Percentiles rank a stretch among this genome's conserved stretches.
Evolutionary conservation across 2,888 invertebrate genomes (phyloP).

Genomic region (Amitus sp.): DNA sequence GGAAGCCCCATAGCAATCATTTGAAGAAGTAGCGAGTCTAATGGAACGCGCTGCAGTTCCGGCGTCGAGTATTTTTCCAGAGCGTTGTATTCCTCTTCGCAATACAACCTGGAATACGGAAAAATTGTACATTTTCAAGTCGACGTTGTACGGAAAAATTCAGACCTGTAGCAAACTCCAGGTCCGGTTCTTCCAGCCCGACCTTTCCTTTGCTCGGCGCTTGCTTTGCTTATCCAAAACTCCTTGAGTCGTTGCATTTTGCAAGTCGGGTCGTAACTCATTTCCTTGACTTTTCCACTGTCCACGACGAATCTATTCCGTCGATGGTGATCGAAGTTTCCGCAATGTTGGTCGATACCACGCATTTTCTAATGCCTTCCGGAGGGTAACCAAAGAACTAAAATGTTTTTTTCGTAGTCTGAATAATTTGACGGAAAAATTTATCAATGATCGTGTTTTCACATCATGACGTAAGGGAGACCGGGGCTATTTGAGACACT

Average conservation of each 20-base stretch:
- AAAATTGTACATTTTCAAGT: no score
- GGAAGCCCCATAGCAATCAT: constrained; percentile 95
- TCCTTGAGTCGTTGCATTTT: constrained; percentile 93
- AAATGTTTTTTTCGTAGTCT: neutral
- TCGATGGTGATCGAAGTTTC: constrained; percentile 99
- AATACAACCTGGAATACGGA: constrained; percentile 81
- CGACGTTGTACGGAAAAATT: neutral
- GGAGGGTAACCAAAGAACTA: constrained; percentile 94
- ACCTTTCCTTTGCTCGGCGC: constrained; percentile 96
- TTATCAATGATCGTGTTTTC: no score
- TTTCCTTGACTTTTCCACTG: constrained; percentile 97
- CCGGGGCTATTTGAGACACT: no score
- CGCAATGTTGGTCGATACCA: constrained; percentile 97
- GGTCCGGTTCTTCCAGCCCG: constrained; percentile 95
- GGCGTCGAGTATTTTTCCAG: constrained; percentile 90
- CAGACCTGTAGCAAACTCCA: constrained; percentile 83
- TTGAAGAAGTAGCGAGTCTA: constrained; percentile 89
- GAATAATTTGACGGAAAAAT: neutral
- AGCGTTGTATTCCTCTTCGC: constrained; percentile 81
- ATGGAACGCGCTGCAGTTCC: constrained; percentile 92
- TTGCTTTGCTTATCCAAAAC: constrained; percentile 97
- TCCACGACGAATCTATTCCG: constrained; percentile 97
- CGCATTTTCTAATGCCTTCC: constrained; percentile 94
- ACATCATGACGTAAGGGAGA: no score
- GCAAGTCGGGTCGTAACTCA: constrained; percentile 91